Evolutionary conservation across 1,140 invertebrate genomes (phyloP), one percentile per base, ranked within the genome.

Genomic region (Drosophila sp.): DNA sequence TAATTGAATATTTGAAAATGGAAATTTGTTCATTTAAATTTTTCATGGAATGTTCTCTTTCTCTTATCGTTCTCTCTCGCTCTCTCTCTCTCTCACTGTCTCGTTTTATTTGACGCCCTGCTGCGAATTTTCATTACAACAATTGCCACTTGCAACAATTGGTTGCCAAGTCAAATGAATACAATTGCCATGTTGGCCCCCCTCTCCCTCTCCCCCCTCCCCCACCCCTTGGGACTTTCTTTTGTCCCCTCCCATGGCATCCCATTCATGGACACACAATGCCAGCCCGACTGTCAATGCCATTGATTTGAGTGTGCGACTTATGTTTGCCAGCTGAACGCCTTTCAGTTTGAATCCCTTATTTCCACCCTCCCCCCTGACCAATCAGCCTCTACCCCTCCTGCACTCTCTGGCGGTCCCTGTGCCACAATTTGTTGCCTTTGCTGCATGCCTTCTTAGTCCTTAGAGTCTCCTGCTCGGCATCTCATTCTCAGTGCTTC

Each of bases 141-240:
- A 69, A 73, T 69, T 73, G 71, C 29, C 71, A 73, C 65, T 73
- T 67, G 58, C 74, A 84, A 78, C 81, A 84, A 86, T 84, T 83
- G 80, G 80, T 82, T 84, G 72, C 79, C 78, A 78, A 84, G 70
- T 84, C 80, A 84, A 84, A 84, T 86, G 81, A 86, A 86, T 80
- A 83, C 81, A 84, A 84, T 84, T 84, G 81, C 77, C 81, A 57
- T 61, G 48, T 25, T 27, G 16, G 9, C 36, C 0, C 13, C 34
- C 18, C n/a, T 45, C 7, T 6, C 0, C 0, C 6, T 9, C 14
- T 8, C 3, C 32, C 13, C 21, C 14, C 21, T 36, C 38, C 53
- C 32, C 36, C 18, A 0, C 43, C 18, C 13, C 57, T 61, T 48
- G 41, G 54, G 41, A 18, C 40, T 59, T 45, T 64, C 76, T 70